Evolutionary conservation across 2,888 invertebrate species (phyloP), one percentile per base, ranked within the genome.

Genomic region (Tyria jacobaeae): DNA sequence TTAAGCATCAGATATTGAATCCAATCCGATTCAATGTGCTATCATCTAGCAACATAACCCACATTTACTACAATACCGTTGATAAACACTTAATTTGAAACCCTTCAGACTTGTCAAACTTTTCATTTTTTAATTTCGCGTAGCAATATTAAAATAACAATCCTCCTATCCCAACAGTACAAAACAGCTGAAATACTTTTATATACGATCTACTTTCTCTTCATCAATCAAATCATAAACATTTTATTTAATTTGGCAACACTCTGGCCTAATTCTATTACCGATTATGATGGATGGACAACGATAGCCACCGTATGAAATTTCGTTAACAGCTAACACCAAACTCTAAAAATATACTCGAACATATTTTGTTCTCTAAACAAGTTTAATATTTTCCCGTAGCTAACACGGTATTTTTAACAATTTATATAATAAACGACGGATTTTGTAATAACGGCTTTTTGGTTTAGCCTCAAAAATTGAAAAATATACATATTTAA

Each of bases 181-280:
- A 24, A 21, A 44, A 27, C 55, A 44, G 21, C 14, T 44, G 44
- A 2, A 35, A 15, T 35, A 41, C 25, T 54, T 56, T 60, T 56
- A 47, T 31, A 37, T 21, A 49, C 53, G 27, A 55, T 9, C 24
- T 39, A 25, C 52, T 66, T 57, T 64, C 63, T 68, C 67, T 65
- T 68, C 79, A 85, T 85, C 85, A 76, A 85, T 86, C 86, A 85
- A 80, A 79, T 68, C 71, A 70, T 75, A 71, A 76, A 75, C 80
- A 78, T 84, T 85, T 55, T 85, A 84, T 85, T 82, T 82, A 82
- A 85, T 86, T 84, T 84, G 75, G 73, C 71, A 79, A 78, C 81
- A 79, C 73, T 79, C 78, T 70, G 65, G 68, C 66, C 74, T 83
- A 81, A 82, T 83, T 78, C 75, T 78, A 79, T 80, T 78, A 81